Evolutionary conservation across 2,888 invertebrate species (phyloP), one percentile per base, ranked within the genome.

Genomic region (Folsomia candida): DNA sequence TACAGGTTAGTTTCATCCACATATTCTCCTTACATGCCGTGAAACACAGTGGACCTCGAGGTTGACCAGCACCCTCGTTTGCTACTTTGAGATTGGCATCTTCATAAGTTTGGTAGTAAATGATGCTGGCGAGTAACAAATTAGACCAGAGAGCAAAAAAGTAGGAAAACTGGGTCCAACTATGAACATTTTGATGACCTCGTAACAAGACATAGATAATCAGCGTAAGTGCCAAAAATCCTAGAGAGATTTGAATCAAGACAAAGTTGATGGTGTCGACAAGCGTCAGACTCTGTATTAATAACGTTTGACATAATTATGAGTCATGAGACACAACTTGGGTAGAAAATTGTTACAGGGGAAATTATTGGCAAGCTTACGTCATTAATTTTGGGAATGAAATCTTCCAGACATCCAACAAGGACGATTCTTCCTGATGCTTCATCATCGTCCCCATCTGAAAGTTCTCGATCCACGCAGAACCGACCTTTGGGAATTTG

Each of bases 201-300:
- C 74, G 69, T 0, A 75, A 47, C 68, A 75, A 66, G 37, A 75
- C 26, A 29, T 75, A 75, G n/a, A 75, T 75, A 22, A 75, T 47
- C 26, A 75, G 29, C 0, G 74, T 75, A 0, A 75, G 51, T 2
- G 74, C 74, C 24, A 75, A 51, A 64, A 75, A 75, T 61, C 72
- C 74, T 51, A 75, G 51, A 4, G 74, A 75, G 4, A 75, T 68
- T 72, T 75, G 72, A 6, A 72, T 75, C 28, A 75, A 58, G 58
- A 75, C 70, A 37, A 72, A 75, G 64, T 75, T 75, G 24, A 75
- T 75, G 6, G 74, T 75, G 61, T 75, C 74, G n/a, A 75, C 69
- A 14, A 75, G 70, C 2, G 74, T 72, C 9, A 75, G 54, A 60
- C 70, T 75, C 72, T 74, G 62, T 18, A 51, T 51, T n/a, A 58